These are phyloP conservation scores for Ailurus styani DNA, from an alignment of 2,113 vertebrate genomes.

Conservation along the genomic window DNA sequence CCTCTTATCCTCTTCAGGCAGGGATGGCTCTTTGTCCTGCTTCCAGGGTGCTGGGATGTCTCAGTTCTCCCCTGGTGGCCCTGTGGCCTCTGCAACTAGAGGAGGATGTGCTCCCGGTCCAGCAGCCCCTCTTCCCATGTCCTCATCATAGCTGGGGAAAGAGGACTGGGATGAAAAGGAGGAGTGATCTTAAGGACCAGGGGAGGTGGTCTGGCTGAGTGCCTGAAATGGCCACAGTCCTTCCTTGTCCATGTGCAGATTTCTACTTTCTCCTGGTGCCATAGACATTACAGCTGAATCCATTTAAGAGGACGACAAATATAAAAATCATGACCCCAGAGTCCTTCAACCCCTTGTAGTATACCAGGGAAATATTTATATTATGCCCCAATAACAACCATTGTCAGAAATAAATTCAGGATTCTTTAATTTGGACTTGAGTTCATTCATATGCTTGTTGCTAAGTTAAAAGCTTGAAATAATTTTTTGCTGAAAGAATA, in stretches of 20 bases:
- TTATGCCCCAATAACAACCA: not conserved
- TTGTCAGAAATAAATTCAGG: not conserved
- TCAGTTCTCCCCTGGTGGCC: not conserved
- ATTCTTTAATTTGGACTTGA: not conserved
- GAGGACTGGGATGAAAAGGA: not conserved
- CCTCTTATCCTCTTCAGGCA: not conserved
- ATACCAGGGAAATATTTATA: slow-evolving; percentile 4
- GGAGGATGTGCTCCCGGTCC: not conserved
- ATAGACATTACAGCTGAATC: not conserved
- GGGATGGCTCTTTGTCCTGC: not conserved
- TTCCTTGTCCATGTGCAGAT: not conserved
- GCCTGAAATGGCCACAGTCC: not conserved
- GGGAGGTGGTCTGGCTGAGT: not conserved
- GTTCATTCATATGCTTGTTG: slow-evolving; percentile 20
- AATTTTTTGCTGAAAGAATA: slow-evolving; percentile 31
- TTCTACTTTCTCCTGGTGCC: not conserved
- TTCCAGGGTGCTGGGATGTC: not conserved
- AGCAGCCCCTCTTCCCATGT: not conserved
- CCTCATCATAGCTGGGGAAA: not conserved
- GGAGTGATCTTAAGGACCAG: not conserved
- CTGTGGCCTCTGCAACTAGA: not conserved
- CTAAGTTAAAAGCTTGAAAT: slow-evolving; percentile 52
- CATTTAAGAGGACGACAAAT: not conserved
- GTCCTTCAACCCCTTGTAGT: not conserved
- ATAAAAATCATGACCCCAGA: not conserved